Evolutionary conservation across 1,140 invertebrate species (phyloP).

Genomic region (Elymnias hypermnestra): DNA sequence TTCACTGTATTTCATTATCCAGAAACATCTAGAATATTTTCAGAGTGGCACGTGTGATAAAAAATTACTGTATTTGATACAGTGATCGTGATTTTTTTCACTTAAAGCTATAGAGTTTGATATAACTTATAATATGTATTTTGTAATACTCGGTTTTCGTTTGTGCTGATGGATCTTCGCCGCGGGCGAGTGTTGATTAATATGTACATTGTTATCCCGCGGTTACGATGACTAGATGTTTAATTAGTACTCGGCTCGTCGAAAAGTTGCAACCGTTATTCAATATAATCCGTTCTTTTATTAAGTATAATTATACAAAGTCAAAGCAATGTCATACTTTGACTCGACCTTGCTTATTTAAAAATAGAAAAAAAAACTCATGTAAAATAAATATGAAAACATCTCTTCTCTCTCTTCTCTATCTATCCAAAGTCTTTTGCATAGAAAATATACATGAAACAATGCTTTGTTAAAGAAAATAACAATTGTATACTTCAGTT

Average conservation of each 20-base stretch:
- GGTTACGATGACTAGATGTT: constrained; percentile 19
- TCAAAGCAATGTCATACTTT: too few relatives aligned
- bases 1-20: too few relatives aligned
- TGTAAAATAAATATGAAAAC: too few relatives aligned
- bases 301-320: neutral
- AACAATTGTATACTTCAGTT: too few relatives aligned
- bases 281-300: too few relatives aligned
- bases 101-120: constrained; percentile 68
- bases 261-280: neutral
- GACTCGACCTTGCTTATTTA: too few relatives aligned
- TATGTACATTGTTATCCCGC: constrained; percentile 14
- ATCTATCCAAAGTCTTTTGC: too few relatives aligned
- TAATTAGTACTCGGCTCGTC: neutral
- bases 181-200: constrained; percentile 8
- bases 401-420: too few relatives aligned
- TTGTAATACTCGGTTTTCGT: constrained; percentile 54
- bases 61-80: constrained; percentile 63
- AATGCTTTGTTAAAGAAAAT: too few relatives aligned
- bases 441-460: too few relatives aligned
- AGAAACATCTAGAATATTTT: constrained; percentile 17
- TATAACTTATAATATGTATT: constrained; percentile 65
- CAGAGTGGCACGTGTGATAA: constrained; percentile 54
- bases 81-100: constrained; percentile 49
- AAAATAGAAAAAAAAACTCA: too few relatives aligned
- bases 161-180: constrained; percentile 47